Evolutionary conservation across 2,113 vertebrate genomes (phyloP), one percentile per base, ranked within the genome.

Genomic region (Phyllostomus hastatus): DNA sequence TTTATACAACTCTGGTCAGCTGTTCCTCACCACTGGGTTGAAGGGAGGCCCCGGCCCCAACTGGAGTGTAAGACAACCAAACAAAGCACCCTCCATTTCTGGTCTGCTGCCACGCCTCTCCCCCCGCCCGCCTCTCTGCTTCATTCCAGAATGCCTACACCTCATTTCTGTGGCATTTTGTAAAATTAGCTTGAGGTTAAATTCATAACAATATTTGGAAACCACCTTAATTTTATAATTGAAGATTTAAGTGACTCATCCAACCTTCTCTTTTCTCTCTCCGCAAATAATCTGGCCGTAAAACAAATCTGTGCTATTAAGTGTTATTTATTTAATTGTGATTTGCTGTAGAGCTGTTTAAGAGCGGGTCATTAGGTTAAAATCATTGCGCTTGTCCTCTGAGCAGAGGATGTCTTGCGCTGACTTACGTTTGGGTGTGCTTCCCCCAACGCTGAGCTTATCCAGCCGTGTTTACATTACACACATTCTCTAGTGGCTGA

Each of bases 251-350:
- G 66, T 97, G 97, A 72, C 43, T 97, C 64, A 66, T 96, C 98
- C 66, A 88, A 90, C 90, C 96, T 95, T 97, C 97, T 97, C 69
- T 95, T 95, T 86, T 83, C 94, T 98, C 83, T 90, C 95, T 95
- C 69, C 80, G 88, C 92, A 98, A 95, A 92, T 98, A 95, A 91
- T 95, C 91, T 96, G 95, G 96, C 96, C 61, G 48, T 82, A 50
- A 83, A 97, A 97, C 89, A 98, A 96, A 97, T 97, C 94, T 97
- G 73, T 46, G 26, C 95, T 96, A 97, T 97, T 82, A 98, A 98
- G 88, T 95, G 41, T 66, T 97, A 98, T 98, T 98, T 98, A 96
- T 98, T 97, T 97, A 98, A 98, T 97, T 95, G 95, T 98, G 95
- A 98, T 98, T 98, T 98, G 98, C 95, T 97, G 57, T 95, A 97